Conservation (phyloP, 2,797 vertebrate species). For the Molossus molossus region DNA sequence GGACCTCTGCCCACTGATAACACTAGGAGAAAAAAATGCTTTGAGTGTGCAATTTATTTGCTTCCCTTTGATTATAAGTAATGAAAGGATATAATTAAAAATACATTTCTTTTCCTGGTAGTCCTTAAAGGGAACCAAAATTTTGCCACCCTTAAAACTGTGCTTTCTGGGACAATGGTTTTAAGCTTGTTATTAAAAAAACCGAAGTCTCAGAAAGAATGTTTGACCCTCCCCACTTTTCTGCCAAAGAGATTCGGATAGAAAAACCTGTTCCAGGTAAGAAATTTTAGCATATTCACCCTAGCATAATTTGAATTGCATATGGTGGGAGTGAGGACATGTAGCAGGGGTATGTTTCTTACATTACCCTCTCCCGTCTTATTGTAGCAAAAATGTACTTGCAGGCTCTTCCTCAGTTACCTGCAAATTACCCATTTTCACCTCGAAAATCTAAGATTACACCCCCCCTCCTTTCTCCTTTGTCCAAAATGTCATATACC, state of each 20-base stretch:
- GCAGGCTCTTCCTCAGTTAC: background rate
- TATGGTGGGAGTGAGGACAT: background rate
- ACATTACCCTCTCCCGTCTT: background rate
- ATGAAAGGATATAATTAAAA: constrained; percentile 29
- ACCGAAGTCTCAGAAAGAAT: background rate
- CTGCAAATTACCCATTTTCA: background rate
- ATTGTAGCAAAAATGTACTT: background rate
- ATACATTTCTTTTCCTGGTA: background rate
- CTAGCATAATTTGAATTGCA: background rate
- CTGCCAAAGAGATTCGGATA: background rate
- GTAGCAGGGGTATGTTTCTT: background rate
- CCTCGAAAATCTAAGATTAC: background rate
- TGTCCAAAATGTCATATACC: background rate
- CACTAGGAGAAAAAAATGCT: background rate
- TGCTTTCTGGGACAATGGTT: background rate
- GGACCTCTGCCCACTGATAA: too few species aligned
- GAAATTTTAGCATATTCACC: background rate
- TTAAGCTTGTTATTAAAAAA: background rate
- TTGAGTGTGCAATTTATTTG: constrained; percentile 2
- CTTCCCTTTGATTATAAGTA: constrained; percentile 59
- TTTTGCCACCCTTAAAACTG: background rate
- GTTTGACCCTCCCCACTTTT: background rate
- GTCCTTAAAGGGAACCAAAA: background rate
- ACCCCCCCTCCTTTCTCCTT: background rate
- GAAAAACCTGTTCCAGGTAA: background rate